These are phyloP conservation scores for Glaucidium brasilianum DNA, from an alignment of 2,113 vertebrate species.

Conservation along the genomic window DNA sequence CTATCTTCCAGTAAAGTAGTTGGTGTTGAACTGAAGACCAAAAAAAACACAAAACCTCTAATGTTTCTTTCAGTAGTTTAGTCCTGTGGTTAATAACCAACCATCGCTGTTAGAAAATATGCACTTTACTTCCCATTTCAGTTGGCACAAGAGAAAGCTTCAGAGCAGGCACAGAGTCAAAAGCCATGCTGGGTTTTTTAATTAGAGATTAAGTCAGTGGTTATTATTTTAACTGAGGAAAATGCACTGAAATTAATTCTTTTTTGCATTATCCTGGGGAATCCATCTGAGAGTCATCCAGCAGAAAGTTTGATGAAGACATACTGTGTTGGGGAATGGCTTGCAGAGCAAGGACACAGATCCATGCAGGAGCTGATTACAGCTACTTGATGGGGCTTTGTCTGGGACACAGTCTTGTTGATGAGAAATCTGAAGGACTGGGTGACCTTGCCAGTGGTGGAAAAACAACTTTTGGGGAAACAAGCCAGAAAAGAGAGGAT, in stretches of 20 bases:
- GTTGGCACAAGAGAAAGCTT: background rate
- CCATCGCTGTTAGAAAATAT: background rate
- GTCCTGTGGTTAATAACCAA: background rate
- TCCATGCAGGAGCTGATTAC: too few species aligned
- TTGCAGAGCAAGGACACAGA: too few species aligned
- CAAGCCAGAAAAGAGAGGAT: too few species aligned
- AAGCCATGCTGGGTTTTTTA: background rate
- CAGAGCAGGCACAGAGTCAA: background rate
- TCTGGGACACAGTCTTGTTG: too few species aligned
- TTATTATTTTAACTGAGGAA: background rate
- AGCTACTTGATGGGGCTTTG: too few species aligned
- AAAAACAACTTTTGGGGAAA: too few species aligned
- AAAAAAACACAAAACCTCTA: background rate
- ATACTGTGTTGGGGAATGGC: too few species aligned
- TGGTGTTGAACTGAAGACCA: background rate
- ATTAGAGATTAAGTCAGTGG: background rate
- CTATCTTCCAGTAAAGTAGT: background rate
- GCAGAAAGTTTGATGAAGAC: background rate
- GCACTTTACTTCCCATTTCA: background rate
- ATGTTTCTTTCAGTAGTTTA: background rate
- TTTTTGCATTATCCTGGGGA: background rate
- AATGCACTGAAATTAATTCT: background rate
- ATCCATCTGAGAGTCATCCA: background rate
- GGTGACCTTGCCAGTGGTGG: too few species aligned
- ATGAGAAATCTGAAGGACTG: too few species aligned